Percentiles rank a stretch among this genome's conserved stretches.
These are phyloP conservation scores for Phrixothrix hirtus DNA, from an alignment of 2,888 invertebrate genomes.

Conservation along the genomic window DNA sequence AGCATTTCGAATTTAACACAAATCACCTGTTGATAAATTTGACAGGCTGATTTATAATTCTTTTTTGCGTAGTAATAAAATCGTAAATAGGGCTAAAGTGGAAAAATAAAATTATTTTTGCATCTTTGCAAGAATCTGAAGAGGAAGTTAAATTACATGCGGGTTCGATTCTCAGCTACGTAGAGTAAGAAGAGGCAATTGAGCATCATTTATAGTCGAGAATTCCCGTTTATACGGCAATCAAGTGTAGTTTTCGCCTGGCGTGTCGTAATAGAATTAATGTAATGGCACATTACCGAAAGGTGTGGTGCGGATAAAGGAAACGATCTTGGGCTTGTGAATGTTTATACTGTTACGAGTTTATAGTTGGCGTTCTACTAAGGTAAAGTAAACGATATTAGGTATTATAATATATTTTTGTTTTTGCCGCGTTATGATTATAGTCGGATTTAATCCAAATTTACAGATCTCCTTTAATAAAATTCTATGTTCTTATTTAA, in stretches of 20 bases:
- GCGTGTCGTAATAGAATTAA: constrained; percentile 52
- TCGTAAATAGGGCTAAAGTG: no score
- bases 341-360: constrained; percentile 29
- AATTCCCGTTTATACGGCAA: constrained; percentile 51
- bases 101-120: constrained; percentile 12
- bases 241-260: constrained; percentile 52
- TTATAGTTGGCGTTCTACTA: constrained; percentile 24
- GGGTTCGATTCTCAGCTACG: constrained; percentile 35
- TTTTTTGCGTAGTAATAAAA: no score
- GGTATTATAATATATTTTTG: constrained; percentile 18
- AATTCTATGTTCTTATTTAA: no score
- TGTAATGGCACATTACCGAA: constrained; percentile 49
- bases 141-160: constrained; percentile 40
- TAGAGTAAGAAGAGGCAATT: constrained; percentile 37
- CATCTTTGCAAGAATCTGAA: constrained; percentile 18
- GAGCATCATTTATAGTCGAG: constrained; percentile 48
- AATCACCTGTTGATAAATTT: no score
- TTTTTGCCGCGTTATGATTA: no score
- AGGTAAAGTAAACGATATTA: constrained; percentile 22
- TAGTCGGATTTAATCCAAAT: no score
- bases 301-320: constrained; percentile 44
- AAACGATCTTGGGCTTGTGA: constrained; percentile 41
- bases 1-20: no score
- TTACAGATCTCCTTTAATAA: no score
- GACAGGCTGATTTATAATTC: no score